These are phyloP conservation scores for Yponomeuta evonymella DNA, from an alignment of 2,888 invertebrate species.

Conservation along the genomic window DNA sequence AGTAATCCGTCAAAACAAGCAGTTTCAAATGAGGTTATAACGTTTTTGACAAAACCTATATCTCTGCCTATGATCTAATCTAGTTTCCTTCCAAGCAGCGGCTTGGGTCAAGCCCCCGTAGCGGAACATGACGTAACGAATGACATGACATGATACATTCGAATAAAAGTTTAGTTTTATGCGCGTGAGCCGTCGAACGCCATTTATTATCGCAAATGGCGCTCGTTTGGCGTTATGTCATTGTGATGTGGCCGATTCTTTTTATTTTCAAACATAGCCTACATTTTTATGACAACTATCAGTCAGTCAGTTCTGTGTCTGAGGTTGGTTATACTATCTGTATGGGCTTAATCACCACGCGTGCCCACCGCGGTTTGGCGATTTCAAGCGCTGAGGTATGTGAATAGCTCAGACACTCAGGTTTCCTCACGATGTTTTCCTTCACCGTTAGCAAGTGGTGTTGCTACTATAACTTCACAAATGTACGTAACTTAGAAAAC, in stretches of 20 bases:
- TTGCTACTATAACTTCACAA: too few species aligned
- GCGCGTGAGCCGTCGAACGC: neutral
- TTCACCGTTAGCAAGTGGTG: too few species aligned
- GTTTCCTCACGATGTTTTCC: too few species aligned
- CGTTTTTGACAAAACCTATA: neutral
- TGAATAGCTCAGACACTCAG: too few species aligned
- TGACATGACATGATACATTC: neutral
- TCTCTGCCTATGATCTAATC: neutral
- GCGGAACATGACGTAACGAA: neutral
- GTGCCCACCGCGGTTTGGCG: too few species aligned
- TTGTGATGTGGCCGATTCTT: neutral
- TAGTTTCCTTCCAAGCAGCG: neutral
- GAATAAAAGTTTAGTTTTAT: neutral
- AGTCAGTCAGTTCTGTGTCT: neutral
- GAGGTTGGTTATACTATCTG: neutral
- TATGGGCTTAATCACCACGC: too few species aligned
- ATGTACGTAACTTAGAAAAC: too few species aligned
- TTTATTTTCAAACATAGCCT: conserved; percentile 1
- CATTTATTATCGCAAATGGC: conserved; percentile 1
- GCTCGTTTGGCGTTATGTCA: conserved; percentile 1
- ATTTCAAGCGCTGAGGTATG: too few species aligned
- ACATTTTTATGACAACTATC: neutral
- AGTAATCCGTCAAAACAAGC: neutral
- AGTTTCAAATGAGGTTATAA: neutral
- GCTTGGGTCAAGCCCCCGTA: neutral